Evolutionary conservation across 2,888 invertebrate species (phyloP), one percentile per base, ranked within the genome.

Genomic region (Leptopterna dolabrata): DNA sequence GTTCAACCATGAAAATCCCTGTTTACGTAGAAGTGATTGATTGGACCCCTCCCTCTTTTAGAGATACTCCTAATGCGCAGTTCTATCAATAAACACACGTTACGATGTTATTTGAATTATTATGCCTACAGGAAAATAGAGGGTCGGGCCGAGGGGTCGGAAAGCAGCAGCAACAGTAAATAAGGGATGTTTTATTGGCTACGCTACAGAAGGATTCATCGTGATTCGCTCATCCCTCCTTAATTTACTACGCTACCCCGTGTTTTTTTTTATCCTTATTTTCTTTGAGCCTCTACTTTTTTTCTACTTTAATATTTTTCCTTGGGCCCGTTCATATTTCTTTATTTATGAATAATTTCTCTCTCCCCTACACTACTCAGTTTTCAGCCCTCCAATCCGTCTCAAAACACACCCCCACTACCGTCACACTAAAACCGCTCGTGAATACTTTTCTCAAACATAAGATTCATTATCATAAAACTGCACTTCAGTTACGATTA

Each of bases 111-210:
- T 70, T 83, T 83, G 83, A 83, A 83, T 83, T 70, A 83, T 83
- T 70, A 83, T 83, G 36, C 41, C 41, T 78, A 24, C 83, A 83
- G 78, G 78, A 78, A 47, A 78, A 27, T 27, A 45, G 45, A 45
- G 78, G 63, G 63, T 24, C 63, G 63, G 27, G 27, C 24, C n/a
- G 78, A 27, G 13, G 27, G 78, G 47, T 6, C 14, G 27, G 41
- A 24, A 27, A 71, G 71, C 14, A 24, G 78, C 27, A 45, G 45
- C 43, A 41, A 27, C 70, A 83, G 83, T 83, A 83, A 83, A 83
- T 83, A 83, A 70, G 47, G 83, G 70, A 70, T 83, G 83, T 83
- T 83, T 83, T 83, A 83, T 83, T 83, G 83, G 83, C 70, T 83
- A 70, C 83, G 63, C 30, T 70, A 19, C 47, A 36, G 36, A 24